Conservation (phyloP, 2,797 vertebrate genomes). For the Diplodus sargus region DNA sequence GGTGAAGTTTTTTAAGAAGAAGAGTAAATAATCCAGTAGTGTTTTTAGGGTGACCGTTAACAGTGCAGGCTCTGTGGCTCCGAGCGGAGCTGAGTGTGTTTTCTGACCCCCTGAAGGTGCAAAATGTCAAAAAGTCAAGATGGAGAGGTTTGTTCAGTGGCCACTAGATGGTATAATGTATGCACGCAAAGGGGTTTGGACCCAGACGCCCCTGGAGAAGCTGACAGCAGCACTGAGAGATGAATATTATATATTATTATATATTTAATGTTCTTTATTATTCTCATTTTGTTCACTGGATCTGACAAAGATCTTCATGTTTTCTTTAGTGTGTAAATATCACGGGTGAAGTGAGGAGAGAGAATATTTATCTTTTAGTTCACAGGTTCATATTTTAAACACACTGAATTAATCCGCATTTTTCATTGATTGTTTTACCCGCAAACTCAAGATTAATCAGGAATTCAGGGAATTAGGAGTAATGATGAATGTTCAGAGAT, state of each 20-base stretch:
- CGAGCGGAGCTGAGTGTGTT: not conserved
- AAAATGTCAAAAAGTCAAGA: constrained; percentile 43
- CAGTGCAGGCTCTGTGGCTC: not conserved
- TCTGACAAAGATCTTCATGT: not conserved
- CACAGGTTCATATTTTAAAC: not conserved
- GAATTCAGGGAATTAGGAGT: not conserved
- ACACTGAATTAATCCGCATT: not conserved
- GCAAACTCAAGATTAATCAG: not conserved
- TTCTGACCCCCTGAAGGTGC: constrained; percentile 29
- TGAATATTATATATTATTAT: not conserved
- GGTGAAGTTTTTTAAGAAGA: not conserved
- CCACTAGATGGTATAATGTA: constrained; percentile 82
- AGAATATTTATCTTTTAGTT: not conserved
- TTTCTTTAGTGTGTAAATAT: not conserved
- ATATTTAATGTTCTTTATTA: not conserved
- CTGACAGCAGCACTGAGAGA: constrained; percentile 23
- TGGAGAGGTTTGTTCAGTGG: constrained; percentile 55
- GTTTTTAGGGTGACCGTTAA: no score
- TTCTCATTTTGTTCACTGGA: not conserved
- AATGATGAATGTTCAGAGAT: not conserved
- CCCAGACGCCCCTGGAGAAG: not conserved
- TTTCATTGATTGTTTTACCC: not conserved
- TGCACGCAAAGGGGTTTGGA: constrained; percentile 49
- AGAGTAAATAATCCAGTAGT: no score
- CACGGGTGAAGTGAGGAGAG: not conserved